These are phyloP conservation scores for Entosphenus tridentatus DNA, from an alignment of 2,113 vertebrate genomes.

Conservation along the genomic window DNA sequence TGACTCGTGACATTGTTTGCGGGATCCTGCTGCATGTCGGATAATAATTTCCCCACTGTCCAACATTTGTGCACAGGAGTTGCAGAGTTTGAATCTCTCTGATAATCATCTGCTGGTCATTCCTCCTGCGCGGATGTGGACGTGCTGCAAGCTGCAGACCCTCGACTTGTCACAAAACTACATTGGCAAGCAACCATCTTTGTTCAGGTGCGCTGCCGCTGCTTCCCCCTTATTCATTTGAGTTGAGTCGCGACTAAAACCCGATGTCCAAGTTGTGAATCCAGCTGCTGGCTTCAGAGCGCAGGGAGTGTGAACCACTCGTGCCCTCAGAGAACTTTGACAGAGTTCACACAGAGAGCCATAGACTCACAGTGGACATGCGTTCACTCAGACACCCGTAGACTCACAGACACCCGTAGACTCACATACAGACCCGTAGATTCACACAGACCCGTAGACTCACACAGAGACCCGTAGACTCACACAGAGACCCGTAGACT, in stretches of 20 bases:
- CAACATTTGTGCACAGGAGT: conserved; percentile 21
- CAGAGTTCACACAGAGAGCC: not conserved
- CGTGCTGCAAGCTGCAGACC: conserved; percentile 45
- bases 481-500: too few relatives aligned
- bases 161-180: conserved; percentile 84
- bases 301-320: not conserved
- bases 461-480: too few relatives aligned
- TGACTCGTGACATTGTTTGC: too few relatives aligned
- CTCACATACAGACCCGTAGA: too few relatives aligned
- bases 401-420: too few relatives aligned
- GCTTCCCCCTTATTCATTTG: conserved; percentile 1
- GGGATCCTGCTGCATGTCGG: too few relatives aligned
- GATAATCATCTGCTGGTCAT: conserved; percentile 48
- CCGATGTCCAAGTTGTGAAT: not conserved
- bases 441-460: too few relatives aligned
- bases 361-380: too few relatives aligned
- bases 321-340: not conserved
- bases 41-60: too few relatives aligned
- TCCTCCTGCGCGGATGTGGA: conserved; percentile 50
- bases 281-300: not conserved
- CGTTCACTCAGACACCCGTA: too few relatives aligned
- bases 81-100: conserved; percentile 43
- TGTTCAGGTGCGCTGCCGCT: too few relatives aligned
- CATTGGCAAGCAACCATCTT: conserved; percentile 49
- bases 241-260: not conserved